Evolutionary conservation across 2,113 vertebrate species (phyloP), one percentile per base, ranked within the genome.

Genomic region (Perognathus longimembris): DNA sequence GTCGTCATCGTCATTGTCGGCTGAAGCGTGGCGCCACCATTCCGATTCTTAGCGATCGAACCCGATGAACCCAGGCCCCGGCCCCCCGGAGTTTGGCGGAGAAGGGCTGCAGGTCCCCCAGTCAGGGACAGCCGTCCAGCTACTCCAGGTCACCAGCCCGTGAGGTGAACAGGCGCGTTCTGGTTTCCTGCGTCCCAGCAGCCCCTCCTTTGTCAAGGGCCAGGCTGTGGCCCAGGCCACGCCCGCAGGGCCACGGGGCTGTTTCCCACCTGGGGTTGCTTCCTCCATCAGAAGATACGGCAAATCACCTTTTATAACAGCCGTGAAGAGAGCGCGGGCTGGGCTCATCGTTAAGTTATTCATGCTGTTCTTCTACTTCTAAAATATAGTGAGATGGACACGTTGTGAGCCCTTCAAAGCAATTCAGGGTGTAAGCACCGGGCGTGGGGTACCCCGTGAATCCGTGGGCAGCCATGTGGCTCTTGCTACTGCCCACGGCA

Each of bases 391-490:
- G 40, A 75, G 71, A 14, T 30, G 1, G 10, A 76, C 12, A 9
- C 3, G 5, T 74, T 0, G 0, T 5, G 45, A 77, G 11, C 6
- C 40, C 34, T 81, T 14, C 3, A 6, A 32, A 67, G 76, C 20
- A 2, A 14, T 1, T 0, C 1, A 30, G 50, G 32, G 22, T 50
- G 1, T 0, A 1, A 71, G 17, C 1, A 0, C 32, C 0, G 24
- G 0, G 10, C 28, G 30, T 12, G 24, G 20, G 73, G 7, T 38
- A 9, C 12, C 8, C 11, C 0, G 0, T 0, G 42, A 7, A 42
- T 45, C 18, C 24, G 11, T 0, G 0, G n/a, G 24, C 0, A 1
- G 38, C 12, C n/a, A 1, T 4, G 0, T 7, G 22, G 24, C 63
- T 50, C 5, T 6, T 36, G 67, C n/a, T n/a, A n/a, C 5, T 1